Evolutionary conservation across 2,113 vertebrate species (phyloP).

Genomic region (Diadophis punctatus): DNA sequence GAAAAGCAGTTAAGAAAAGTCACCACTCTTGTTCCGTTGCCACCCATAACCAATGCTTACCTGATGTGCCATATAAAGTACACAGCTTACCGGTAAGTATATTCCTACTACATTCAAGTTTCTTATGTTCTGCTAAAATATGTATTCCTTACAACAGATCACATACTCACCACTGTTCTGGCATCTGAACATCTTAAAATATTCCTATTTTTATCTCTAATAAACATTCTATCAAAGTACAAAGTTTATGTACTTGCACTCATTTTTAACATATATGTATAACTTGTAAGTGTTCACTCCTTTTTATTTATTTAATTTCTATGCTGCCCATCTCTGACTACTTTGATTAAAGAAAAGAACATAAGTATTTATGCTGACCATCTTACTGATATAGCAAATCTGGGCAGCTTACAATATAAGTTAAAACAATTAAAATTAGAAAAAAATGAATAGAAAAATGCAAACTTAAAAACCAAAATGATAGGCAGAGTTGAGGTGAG

Average conservation of each 20-base stretch:
- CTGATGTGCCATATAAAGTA: not conserved
- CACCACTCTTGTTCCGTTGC: not conserved
- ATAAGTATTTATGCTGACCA: too few species aligned
- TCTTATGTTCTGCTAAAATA: not conserved
- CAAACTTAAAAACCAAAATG: not conserved
- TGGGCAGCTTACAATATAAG: not conserved
- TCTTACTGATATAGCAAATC: not conserved
- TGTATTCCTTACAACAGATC: not conserved
- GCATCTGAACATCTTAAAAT: not conserved
- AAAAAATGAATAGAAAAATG: too few species aligned
- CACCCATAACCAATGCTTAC: not conserved
- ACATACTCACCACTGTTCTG: not conserved
- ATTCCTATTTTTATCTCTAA: not conserved
- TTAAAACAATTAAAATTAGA: not conserved
- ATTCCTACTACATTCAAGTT: not conserved
- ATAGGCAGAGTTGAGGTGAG: not conserved
- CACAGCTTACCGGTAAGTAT: not conserved
- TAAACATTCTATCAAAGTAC: not conserved
- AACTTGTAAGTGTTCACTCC: not conserved
- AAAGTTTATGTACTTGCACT: not conserved
- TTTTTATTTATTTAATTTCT: not conserved
- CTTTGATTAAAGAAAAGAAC: too few species aligned
- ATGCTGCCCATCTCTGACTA: not conserved
- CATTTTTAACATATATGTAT: not conserved
- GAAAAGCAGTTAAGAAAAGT: not conserved